A percentile compares a stretch with the other conserved stretches of the same genome.
Conservation (phyloP, 2,797 vertebrate genomes). For the Tauraco hartlaubi region DNA sequence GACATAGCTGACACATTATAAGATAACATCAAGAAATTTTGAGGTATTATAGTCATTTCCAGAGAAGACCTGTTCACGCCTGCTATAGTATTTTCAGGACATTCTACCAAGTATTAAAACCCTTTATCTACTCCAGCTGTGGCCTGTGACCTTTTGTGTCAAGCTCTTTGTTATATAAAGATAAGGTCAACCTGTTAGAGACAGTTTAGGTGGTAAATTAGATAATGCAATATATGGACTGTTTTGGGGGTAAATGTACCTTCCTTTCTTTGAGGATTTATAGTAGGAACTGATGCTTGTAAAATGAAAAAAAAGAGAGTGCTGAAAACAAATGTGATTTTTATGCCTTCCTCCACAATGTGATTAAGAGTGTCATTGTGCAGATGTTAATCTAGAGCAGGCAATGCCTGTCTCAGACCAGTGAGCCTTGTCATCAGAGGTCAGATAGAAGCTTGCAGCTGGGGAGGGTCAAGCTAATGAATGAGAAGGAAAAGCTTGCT, state of each 20-base stretch:
- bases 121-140: background rate
- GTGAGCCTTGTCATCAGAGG: background rate
- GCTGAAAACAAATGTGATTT: background rate
- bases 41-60: background rate
- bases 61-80: background rate
- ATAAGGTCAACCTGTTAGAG: background rate
- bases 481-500: constrained; percentile 40
- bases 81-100: background rate
- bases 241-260: background rate
- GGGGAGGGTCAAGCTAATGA: constrained; percentile 4
- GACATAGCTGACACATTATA: background rate
- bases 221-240: background rate
- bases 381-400: background rate
- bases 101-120: background rate
- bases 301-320: background rate
- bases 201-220: background rate
- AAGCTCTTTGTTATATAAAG: background rate
- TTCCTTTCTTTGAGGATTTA: background rate
- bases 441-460: constrained; percentile 7
- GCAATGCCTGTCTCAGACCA: background rate
- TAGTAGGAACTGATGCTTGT: background rate
- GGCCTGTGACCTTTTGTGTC: background rate
- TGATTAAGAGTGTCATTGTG: background rate
- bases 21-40: background rate
- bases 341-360: background rate